Percentiles rank a stretch among this genome's conserved stretches.
Evolutionary conservation across 2,888 invertebrate genomes (phyloP).

Genomic region (Belgica antarctica): DNA sequence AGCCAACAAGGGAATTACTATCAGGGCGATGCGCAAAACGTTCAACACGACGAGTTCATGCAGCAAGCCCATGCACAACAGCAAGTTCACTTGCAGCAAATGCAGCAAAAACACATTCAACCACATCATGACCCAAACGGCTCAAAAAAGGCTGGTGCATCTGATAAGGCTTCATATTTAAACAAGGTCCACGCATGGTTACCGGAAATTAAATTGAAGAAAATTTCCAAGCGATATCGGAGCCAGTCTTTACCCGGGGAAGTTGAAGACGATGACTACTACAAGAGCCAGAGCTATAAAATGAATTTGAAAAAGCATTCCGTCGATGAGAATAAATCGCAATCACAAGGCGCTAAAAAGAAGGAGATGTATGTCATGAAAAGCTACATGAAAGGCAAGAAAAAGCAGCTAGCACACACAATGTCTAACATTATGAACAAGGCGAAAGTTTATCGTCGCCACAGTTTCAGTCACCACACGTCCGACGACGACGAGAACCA

Average conservation of each 20-base stretch:
- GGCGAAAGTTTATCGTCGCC: slow-evolving; percentile 62
- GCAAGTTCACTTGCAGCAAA: slow-evolving; percentile 45
- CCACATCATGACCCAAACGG: slow-evolving; percentile 46
- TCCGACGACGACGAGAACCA: slow-evolving; percentile 47
- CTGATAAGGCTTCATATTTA: slow-evolving; percentile 45
- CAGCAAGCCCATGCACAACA: slow-evolving; percentile 34
- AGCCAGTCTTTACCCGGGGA: slow-evolving; percentile 79
- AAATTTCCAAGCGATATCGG: slow-evolving; percentile 66
- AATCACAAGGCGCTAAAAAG: slow-evolving; percentile 46
- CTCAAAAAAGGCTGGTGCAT: slow-evolving; percentile 33
- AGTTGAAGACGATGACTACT: slow-evolving; percentile 58
- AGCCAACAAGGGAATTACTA: slow-evolving; percentile 48
- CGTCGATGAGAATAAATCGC: slow-evolving; percentile 45
- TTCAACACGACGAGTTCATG: slow-evolving; percentile 38
- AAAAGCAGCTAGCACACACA: slow-evolving; percentile 76
- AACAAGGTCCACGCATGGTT: slow-evolving; percentile 58
- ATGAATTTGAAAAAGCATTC: slow-evolving; percentile 15
- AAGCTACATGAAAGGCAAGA: slow-evolving; percentile 65
- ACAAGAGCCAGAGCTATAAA: slow-evolving; percentile 46
- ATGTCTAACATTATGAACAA: slow-evolving; percentile 83
- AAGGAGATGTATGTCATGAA: slow-evolving; percentile 24
- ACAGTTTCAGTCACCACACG: slow-evolving; percentile 50
- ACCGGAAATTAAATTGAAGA: slow-evolving; percentile 70
- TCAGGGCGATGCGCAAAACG: slow-evolving; percentile 45
- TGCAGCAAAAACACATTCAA: slow-evolving; percentile 47